These are phyloP conservation scores for Cerceris rybyensis DNA, from an alignment of 2,888 invertebrate genomes.

Conservation along the genomic window DNA sequence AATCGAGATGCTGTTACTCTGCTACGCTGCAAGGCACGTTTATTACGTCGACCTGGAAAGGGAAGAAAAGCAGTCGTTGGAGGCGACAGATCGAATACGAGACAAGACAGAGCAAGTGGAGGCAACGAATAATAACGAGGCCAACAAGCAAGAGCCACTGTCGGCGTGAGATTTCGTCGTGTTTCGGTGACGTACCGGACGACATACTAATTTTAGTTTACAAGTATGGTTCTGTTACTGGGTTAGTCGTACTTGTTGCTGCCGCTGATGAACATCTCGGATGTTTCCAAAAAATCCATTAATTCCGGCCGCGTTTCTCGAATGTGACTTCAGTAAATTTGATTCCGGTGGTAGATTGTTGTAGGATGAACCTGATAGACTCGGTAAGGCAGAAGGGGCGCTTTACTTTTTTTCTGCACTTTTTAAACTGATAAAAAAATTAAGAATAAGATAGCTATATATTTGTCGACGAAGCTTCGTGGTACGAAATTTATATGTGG, in stretches of 20 bases:
- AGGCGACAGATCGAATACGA: constrained; percentile 65
- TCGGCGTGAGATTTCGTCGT: constrained; percentile 25
- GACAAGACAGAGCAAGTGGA: constrained; percentile 66
- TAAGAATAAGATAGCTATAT: no score
- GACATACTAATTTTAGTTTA: background rate
- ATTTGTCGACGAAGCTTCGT: no score
- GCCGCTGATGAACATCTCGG: background rate
- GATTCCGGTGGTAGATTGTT: no score
- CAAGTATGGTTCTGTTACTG: background rate
- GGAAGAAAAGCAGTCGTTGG: constrained; percentile 37
- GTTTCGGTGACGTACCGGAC: constrained; percentile 1
- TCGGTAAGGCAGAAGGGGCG: no score
- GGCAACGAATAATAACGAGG: constrained; percentile 69
- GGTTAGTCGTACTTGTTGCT: background rate
- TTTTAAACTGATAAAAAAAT: no score
- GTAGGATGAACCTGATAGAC: no score
- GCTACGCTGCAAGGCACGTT: constrained; percentile 85
- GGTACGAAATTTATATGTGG: no score
- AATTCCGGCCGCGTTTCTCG: background rate
- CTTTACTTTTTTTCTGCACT: no score
- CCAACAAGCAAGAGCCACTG: constrained; percentile 29
- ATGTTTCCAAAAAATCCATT: background rate
- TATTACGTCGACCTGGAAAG: constrained; percentile 82
- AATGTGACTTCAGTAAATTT: no score
- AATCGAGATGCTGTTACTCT: constrained; percentile 87